Evolutionary conservation across 2,797 vertebrate species (phyloP).

Genomic region (Dipus sagitta): DNA sequence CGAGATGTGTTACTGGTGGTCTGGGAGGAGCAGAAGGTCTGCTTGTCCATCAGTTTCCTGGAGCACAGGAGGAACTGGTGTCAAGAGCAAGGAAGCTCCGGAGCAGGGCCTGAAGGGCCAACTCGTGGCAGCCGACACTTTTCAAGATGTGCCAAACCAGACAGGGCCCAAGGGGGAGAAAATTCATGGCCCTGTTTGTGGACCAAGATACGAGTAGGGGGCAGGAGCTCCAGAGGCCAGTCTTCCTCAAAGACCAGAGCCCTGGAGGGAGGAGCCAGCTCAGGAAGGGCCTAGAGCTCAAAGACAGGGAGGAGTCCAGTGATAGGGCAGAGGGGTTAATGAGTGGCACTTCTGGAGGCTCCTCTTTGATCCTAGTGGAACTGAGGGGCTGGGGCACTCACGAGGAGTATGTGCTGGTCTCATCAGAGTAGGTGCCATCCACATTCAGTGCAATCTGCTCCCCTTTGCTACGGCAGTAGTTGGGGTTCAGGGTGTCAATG

Average conservation of each 20-base stretch:
- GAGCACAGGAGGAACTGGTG: constrained; percentile 46
- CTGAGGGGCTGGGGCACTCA: constrained; percentile 83
- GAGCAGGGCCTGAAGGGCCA: background rate
- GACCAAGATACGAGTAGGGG: background rate
- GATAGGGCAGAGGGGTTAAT: fast-evolving
- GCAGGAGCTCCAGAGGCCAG: background rate
- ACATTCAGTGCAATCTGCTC: constrained; percentile 99
- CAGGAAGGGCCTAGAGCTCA: too few relatives aligned
- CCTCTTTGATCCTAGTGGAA: fast-evolving
- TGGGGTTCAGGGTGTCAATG: constrained; percentile 95
- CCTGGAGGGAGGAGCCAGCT: background rate
- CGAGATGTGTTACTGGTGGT: constrained; percentile 95
- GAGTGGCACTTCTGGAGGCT: background rate
- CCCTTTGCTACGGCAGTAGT: constrained; percentile 98
- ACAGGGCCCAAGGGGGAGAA: background rate
- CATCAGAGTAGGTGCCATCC: constrained; percentile 93
- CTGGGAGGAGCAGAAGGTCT: constrained; percentile 96
- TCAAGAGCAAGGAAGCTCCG: background rate
- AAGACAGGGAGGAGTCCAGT: background rate
- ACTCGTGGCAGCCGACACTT: background rate
- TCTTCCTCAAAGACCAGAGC: background rate
- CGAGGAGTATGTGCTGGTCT: constrained; percentile 95
- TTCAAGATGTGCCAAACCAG: background rate
- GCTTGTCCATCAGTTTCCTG: constrained; percentile 99
- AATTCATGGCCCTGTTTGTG: background rate